These are phyloP conservation scores for Pterophyllum scalare DNA, from an alignment of 2,113 vertebrate genomes.

Conservation along the genomic window DNA sequence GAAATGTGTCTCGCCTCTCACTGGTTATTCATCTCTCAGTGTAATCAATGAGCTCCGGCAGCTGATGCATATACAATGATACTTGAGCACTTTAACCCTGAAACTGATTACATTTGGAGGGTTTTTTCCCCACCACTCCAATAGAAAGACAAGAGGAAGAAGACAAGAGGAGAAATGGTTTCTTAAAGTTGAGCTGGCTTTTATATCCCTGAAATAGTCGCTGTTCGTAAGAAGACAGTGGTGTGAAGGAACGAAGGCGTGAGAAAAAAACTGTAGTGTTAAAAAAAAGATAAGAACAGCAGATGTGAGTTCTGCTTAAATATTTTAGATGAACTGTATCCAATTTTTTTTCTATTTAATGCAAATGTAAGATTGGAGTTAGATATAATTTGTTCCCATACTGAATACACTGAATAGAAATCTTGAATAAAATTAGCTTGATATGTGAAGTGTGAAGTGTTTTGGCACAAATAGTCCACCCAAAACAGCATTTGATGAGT, in stretches of 20 bases:
- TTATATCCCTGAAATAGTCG: neutral
- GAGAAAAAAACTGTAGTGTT: neutral
- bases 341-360: neutral
- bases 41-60: slow-evolving; percentile 13
- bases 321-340: neutral
- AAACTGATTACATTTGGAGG: slow-evolving; percentile 40
- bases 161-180: neutral
- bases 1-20: slow-evolving; percentile 3
- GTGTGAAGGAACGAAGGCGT: neutral
- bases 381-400: fast-evolving
- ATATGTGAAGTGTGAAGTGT: neutral
- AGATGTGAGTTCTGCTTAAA: neutral
- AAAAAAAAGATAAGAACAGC: neutral
- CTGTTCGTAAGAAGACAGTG: neutral
- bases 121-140: neutral
- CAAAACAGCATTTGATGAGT: neutral
- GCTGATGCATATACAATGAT: slow-evolving; percentile 54
- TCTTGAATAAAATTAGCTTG: neutral
- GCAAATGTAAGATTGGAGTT: neutral
- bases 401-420: no score
- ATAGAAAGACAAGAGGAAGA: neutral
- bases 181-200: neutral
- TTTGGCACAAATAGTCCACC: fast-evolving
- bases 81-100: slow-evolving; percentile 35
- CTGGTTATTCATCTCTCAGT: slow-evolving; percentile 13